Conservation (phyloP, 2,113 vertebrate species). For the Fulica atra region DNA sequence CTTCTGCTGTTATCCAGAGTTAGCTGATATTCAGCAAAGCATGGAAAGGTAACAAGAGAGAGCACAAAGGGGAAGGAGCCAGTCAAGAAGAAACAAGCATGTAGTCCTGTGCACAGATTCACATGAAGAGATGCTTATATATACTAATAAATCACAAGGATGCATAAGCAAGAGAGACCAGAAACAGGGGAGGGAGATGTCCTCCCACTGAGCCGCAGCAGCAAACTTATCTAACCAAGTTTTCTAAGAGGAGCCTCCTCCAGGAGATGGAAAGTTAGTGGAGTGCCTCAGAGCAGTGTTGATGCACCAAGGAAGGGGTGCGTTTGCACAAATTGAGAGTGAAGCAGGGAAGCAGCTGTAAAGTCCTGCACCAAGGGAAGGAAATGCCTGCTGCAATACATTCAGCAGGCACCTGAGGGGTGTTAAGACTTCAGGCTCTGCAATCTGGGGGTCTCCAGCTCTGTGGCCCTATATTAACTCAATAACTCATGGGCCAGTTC, state of each 20-base stretch:
- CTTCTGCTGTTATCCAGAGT: neutral
- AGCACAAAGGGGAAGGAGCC: neutral
- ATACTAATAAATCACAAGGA: neutral
- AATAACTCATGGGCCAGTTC: conserved; percentile 31
- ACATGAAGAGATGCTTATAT: neutral
- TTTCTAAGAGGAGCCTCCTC: neutral
- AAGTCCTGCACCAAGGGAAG: neutral
- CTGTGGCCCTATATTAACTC: conserved; percentile 10
- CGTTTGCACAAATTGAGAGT: neutral
- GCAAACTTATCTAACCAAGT: neutral
- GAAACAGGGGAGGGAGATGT: neutral
- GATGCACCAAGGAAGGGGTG: neutral
- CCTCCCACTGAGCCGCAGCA: neutral
- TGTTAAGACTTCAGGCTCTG: neutral
- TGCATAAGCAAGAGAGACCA: neutral
- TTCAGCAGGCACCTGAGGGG: neutral
- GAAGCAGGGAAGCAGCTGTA: neutral
- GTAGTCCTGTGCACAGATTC: neutral
- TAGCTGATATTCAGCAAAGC: neutral
- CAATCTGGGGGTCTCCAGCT: neutral
- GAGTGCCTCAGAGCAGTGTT: accelerated
- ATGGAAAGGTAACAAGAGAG: neutral
- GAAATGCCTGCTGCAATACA: accelerated
- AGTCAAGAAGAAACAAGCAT: neutral
- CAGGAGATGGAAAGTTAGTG: neutral